Base-by-base conservation (phyloP, 35 echinoderm and acorn worm species). In the Lytechinus variegatus region DNA sequence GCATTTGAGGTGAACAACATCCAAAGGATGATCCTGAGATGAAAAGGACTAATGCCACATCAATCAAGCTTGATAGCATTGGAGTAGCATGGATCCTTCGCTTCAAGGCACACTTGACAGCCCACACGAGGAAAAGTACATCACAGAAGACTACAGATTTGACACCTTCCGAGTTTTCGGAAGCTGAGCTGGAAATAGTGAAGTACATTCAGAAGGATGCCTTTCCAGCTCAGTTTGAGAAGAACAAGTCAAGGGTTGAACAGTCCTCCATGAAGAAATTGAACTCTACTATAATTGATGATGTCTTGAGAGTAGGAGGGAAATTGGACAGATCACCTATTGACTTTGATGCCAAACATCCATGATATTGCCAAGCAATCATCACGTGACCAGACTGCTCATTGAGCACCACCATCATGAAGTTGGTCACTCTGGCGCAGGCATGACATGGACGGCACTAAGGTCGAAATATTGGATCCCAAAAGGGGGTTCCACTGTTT, bases 361-460 rank as follows among this genome's bases (percentile, higher is more conserved):
- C 0, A 13, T 96, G 11, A 97, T 97, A 21, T 58, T 97, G 54
- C 97, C 97, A 16, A 87, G 24, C 19, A 27, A 95, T 29, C 95
- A 95, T 89, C 91, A 95, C 89, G 91, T 97, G 13, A 92, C 89
- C 13, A 55, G 54, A 12, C 56, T 98, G 55, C 27, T 98, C 16
- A 95, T 98, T 5, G 57, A 95, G 55, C 51, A 94, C 71, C 55
- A 95, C 86, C 96, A 98, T 55, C 51, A 51, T 9, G 28, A 56
- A 53, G 96, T 96, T 14, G 97, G 96, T 13, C 96, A 98, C 87
- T 97, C 95, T 66, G 97, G 97, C 21, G 52, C 87, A 53, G 94
- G 94, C 4, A 92, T 95, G 92, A 97, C 95, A 4, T 96, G 92
- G 96, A 11, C 94, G 24, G 44, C 72, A 44, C 54, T 97, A 6